Percentiles rank a stretch among this genome's conserved stretches.
phyloP scores from a whole-genome alignment of 1,140 invertebrate genomes.

The Antheraea pernyi region DNA sequence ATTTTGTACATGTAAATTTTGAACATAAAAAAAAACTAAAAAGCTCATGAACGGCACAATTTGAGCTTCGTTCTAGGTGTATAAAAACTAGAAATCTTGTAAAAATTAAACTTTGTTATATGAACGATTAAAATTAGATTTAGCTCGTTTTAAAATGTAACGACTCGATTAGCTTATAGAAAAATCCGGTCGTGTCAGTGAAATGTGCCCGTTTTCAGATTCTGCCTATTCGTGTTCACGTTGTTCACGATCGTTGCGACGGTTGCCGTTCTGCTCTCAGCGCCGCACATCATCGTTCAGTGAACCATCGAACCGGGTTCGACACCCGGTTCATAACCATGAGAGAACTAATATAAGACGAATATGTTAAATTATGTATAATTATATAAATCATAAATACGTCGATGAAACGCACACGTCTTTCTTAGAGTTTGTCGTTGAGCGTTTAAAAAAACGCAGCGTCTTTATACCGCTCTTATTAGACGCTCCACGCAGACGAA shows the following conservation, averaged over 20 bases:
- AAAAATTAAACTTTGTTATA: too few relatives aligned
- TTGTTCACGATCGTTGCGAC: conserved; percentile 98
- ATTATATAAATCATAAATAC: conserved; percentile 51
- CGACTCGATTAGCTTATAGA: too few relatives aligned
- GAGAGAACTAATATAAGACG: conserved; percentile 71
- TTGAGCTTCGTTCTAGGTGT: too few relatives aligned
- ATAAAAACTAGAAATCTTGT: too few relatives aligned
- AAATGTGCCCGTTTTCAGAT: conserved; percentile 77
- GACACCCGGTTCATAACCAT: conserved; percentile 29
- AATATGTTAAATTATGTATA: conserved; percentile 46
- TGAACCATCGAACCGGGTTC: conserved; percentile 73
- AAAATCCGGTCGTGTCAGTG: not conserved
- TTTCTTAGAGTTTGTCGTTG: conserved; percentile 10
- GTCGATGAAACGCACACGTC: conserved; percentile 72
- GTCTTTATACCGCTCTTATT: not conserved
- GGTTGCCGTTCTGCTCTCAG: conserved; percentile 94
- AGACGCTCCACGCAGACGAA: not conserved
- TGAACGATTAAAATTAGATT: too few relatives aligned
- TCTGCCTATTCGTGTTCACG: conserved; percentile 98
- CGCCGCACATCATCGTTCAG: conserved; percentile 97
- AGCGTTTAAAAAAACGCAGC: not conserved
- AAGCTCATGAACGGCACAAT: too few relatives aligned
- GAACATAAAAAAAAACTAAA: too few relatives aligned
- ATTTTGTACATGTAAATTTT: too few relatives aligned
- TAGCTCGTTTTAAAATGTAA: too few relatives aligned